These are phyloP conservation scores for Macroteleia sp. DNA, from an alignment of 2,888 invertebrate genomes.

Conservation along the genomic window DNA sequence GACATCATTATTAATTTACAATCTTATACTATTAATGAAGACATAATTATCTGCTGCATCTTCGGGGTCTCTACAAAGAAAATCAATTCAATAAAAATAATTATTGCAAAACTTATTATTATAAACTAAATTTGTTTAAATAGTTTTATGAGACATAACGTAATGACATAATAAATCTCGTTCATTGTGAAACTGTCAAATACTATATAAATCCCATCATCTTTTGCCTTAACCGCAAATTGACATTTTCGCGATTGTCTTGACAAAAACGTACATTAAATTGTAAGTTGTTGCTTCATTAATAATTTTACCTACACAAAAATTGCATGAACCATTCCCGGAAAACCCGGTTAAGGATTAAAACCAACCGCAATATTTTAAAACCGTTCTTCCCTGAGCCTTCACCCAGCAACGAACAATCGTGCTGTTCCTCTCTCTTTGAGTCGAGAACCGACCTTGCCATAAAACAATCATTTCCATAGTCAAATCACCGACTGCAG, in stretches of 20 bases:
- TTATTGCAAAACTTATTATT: too few relatives aligned
- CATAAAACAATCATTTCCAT: conserved; percentile 47
- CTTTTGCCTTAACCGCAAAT: not conserved
- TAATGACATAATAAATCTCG: not conserved
- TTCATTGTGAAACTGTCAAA: not conserved
- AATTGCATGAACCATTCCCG: conserved; percentile 11
- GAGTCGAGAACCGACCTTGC: conserved; percentile 13
- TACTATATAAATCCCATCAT: not conserved
- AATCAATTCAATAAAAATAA: not conserved
- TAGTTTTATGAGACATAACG: too few relatives aligned
- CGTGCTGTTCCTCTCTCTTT: conserved; percentile 3
- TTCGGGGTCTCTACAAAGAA: too few relatives aligned
- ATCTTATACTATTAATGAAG: too few relatives aligned
- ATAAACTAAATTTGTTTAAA: too few relatives aligned
- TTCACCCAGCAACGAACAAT: conserved; percentile 4
- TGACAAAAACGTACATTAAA: conserved; percentile 15
- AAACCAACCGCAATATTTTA: conserved; percentile 31
- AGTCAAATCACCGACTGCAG: conserved; percentile 23
- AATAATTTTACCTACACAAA: conserved; percentile 39
- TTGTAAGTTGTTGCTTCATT: conserved; percentile 27
- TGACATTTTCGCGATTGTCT: conserved; percentile 13
- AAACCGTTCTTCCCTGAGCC: conserved; percentile 20
- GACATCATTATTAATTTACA: too few relatives aligned
- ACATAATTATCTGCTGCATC: too few relatives aligned
- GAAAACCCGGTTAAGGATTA: conserved; percentile 30